These are phyloP conservation scores for Rhabdornis inornatus DNA, from an alignment of 2,113 vertebrate genomes.

Conservation along the genomic window DNA sequence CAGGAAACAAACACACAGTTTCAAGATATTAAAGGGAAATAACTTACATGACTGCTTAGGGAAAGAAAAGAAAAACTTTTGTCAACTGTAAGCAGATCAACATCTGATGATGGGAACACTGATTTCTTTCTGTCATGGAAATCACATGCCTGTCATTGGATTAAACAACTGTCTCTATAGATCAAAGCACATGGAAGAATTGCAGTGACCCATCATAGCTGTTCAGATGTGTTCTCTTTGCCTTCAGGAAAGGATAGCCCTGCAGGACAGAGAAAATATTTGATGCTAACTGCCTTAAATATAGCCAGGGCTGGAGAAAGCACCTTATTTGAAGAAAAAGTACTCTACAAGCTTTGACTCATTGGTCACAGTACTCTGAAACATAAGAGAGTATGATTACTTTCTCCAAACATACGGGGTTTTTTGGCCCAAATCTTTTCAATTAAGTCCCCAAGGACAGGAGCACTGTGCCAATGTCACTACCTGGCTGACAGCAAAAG, in stretches of 20 bases:
- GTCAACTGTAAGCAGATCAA: neutral
- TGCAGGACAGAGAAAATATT: neutral
- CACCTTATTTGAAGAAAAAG: neutral
- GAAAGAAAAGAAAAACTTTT: neutral
- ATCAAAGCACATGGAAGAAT: neutral
- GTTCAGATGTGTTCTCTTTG: neutral
- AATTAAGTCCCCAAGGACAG: neutral
- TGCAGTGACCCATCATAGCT: neutral
- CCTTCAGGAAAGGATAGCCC: neutral
- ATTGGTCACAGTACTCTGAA: neutral
- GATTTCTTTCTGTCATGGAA: neutral
- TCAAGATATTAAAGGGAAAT: neutral
- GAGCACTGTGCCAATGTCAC: neutral
- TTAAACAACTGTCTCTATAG: neutral
- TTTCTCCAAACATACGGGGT: neutral
- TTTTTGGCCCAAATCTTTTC: neutral
- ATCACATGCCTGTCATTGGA: rapidly evolving
- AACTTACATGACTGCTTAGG: neutral
- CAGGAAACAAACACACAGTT: neutral
- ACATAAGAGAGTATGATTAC: neutral
- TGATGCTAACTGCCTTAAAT: neutral
- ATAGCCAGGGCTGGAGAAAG: neutral
- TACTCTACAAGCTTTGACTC: neutral
- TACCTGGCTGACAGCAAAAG: neutral
- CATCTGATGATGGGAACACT: neutral